Base-by-base conservation (phyloP, 2,113 vertebrate genomes). In the Crotophaga sulcirostris region DNA sequence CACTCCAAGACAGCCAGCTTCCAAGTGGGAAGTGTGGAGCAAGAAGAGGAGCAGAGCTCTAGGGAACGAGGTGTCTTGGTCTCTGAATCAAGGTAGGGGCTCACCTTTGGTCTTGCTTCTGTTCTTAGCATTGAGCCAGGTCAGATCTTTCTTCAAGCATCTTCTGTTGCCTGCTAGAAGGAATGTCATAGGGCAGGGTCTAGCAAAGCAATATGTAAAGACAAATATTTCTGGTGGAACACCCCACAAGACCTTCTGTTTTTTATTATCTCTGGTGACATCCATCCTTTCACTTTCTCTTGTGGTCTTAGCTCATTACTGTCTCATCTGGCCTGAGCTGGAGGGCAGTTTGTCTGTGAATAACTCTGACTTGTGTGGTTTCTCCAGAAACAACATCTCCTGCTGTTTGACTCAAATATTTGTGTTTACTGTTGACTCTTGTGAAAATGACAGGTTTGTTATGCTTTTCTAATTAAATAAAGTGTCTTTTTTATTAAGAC, bases 81-180 rank as follows among this genome's bases (percentile, higher is more conserved):
- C 49, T 98, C 98, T 44, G 98, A 98, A 44, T 98, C 98, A 97
- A 99, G 99, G 99, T 99, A 95, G 74, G 95, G 77, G 25, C 19
- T 25, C 16, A 34, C 23, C 33, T 20, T 88, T 1, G 5, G 20
- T 72, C 21, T 89, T 92, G 6, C 38, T 90, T 90, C 36, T 72
- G 13, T 85, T 81, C 23, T 76, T 68, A 75, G 31, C 11, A 7
- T 40, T 16, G 6, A 24, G 6, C 73, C 31, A 42, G 18, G 40
- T 36, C 36, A 77, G 29, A 29, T 84, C 26, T 36, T 84, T 84
- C 38, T 94, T 92, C 25, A 52, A 55, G n/a, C 11, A n/a, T 59
- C 34, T 80, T 62, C 67, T 63, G 0, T 15, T 73, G 33, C 17
- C 66, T 77, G 21, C 51, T 84, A 21, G 72, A 83, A 86, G 80